Evolutionary conservation across 1,140 invertebrate genomes (phyloP).

Genomic region (Cydia amplana): DNA sequence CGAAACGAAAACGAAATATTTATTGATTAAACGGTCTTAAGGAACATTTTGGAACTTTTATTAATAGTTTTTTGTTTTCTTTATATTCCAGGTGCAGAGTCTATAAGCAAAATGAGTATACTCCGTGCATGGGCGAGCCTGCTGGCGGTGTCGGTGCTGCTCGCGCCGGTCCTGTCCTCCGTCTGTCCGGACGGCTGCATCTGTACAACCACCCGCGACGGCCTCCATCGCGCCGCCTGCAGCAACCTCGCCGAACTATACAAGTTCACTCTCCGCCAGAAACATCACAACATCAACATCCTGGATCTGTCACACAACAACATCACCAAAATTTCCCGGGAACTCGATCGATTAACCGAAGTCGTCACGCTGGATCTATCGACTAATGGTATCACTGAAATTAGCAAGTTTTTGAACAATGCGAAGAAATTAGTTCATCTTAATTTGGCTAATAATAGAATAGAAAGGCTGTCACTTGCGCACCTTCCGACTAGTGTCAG

Average conservation of each 20-base stretch:
- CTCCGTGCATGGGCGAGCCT: conserved; percentile 52
- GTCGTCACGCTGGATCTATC: conserved; percentile 81
- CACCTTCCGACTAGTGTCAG: conserved; percentile 81
- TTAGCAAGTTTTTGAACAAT: conserved; percentile 79
- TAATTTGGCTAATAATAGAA: conserved; percentile 80
- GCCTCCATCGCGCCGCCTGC: conserved; percentile 69
- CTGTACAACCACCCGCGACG: conserved; percentile 69
- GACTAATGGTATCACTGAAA: conserved; percentile 79
- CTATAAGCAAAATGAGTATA: conserved; percentile 59
- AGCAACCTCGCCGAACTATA: conserved; percentile 67
- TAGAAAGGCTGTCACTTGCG: conserved; percentile 75
- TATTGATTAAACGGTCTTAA: neutral
- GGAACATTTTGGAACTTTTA: neutral
- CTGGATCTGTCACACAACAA: conserved; percentile 81
- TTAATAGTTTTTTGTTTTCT: conserved; percentile 36
- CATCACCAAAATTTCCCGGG: conserved; percentile 78
- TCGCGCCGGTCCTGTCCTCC: conserved; percentile 54
- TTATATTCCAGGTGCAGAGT: conserved; percentile 64
- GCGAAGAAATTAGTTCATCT: conserved; percentile 81
- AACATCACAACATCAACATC: conserved; percentile 78
- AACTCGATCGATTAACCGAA: conserved; percentile 79
- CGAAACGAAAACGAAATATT: too few species aligned
- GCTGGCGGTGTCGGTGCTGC: conserved; percentile 57
- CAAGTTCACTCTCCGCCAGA: conserved; percentile 73
- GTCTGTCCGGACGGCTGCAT: conserved; percentile 69